These are phyloP conservation scores for Fringilla coelebs DNA, from an alignment of 2,797 vertebrate genomes.

Conservation along the genomic window DNA sequence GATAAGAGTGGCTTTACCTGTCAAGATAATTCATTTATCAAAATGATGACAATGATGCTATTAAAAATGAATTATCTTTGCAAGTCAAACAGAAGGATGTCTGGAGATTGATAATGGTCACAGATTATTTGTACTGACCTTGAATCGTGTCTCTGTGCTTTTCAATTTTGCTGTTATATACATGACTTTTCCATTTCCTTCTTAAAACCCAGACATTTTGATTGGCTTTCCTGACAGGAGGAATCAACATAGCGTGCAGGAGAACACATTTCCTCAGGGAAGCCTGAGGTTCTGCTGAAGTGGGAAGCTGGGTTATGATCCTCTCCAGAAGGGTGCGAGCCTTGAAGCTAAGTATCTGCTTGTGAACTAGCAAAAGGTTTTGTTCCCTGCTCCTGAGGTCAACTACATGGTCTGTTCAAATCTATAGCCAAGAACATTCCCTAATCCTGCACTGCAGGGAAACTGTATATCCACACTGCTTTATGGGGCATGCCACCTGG, in stretches of 20 bases:
- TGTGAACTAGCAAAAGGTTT: neutral
- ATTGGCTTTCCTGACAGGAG: neutral
- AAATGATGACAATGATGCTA: neutral
- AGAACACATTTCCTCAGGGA: neutral
- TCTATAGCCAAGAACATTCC: neutral
- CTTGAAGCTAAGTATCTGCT: neutral
- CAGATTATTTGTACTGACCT: neutral
- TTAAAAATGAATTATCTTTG: neutral
- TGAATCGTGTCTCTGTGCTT: neutral
- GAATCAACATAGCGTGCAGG: neutral
- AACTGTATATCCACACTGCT: neutral
- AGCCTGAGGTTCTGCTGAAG: neutral
- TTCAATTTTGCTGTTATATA: neutral
- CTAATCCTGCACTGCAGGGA: neutral
- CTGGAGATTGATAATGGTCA: neutral
- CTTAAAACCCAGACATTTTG: neutral
- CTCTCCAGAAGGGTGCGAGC: neutral
- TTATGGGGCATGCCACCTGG: no score
- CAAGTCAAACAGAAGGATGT: neutral
- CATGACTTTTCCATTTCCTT: neutral
- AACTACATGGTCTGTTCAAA: neutral
- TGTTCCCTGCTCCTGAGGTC: neutral
- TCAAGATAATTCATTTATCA: neutral
- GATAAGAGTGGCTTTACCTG: neutral
- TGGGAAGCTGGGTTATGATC: neutral